Evolutionary conservation across 2,888 invertebrate genomes (phyloP).

Genomic region (Clepsis dumicolana): DNA sequence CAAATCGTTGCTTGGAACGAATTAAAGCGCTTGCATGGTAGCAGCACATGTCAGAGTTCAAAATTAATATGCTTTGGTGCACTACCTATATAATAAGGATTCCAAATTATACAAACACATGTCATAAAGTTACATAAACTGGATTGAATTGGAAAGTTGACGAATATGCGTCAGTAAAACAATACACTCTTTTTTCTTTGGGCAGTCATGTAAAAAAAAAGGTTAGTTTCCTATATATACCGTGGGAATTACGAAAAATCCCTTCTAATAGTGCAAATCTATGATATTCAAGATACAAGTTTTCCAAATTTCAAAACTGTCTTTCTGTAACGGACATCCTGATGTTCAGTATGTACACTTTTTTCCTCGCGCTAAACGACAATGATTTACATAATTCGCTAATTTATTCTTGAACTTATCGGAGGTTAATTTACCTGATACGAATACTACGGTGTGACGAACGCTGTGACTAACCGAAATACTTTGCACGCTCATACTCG

Average conservation of each 20-base stretch:
- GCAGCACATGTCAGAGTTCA: neutral
- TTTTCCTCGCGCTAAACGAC: neutral
- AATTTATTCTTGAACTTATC: neutral
- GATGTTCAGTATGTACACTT: too few relatives aligned
- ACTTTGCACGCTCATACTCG: slow-evolving; percentile 66
- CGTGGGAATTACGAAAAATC: too few relatives aligned
- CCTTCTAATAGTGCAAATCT: too few relatives aligned
- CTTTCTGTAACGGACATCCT: too few relatives aligned
- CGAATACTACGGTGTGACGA: slow-evolving; percentile 38
- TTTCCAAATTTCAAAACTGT: too few relatives aligned
- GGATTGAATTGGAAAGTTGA: neutral
- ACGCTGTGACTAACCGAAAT: slow-evolving; percentile 57
- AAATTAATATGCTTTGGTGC: neutral
- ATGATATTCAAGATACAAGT: too few relatives aligned
- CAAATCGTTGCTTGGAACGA: slow-evolving; percentile 7
- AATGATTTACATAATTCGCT: neutral
- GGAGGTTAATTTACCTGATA: neutral
- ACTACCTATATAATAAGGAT: neutral
- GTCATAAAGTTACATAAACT: too few relatives aligned
- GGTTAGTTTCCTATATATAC: too few relatives aligned
- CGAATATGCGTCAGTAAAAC: too few relatives aligned
- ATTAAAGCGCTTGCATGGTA: neutral
- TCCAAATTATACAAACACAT: too few relatives aligned
- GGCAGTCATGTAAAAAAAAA: too few relatives aligned
- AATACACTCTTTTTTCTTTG: too few relatives aligned